Base-by-base conservation (phyloP, 2,888 invertebrate genomes). In the Choristoneura rosaceana region DNA sequence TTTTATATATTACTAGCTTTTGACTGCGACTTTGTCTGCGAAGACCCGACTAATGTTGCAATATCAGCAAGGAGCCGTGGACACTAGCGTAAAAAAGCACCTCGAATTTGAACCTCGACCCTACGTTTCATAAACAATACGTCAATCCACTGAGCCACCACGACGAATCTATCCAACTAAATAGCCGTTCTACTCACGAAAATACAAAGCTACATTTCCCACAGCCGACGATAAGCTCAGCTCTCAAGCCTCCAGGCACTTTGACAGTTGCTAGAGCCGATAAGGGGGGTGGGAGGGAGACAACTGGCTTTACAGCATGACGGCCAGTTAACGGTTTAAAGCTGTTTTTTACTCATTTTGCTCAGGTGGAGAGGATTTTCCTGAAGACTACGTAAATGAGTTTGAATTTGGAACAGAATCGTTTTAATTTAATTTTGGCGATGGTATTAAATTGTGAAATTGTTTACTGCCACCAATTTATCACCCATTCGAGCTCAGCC, bases 241-340 rank as follows among this genome's bases (percentile, higher is more conserved):
- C 55, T 25, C 55, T 55, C 25, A 7, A 62, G 62, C 14, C 43
- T 43, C 62, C 41, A 4, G 62, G 17, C 50, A 25, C 67, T 71
- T 68, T 71, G 71, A 71, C 71, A 71, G 67, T 71, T 68, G 47
- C 34, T 38, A 45, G 61, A 43, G 50, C 64, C 67, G 71, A 71
- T 71, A 67, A 62, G 43, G 47, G 45, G 43, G 14, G 71, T 52
- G 65, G 60, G 70, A 33, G 47, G 45, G 43, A 10, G 71, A 66
- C 70, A 61, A 66, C 65, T 55, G 47, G 66, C 71, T 71, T 2
- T 66, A 71, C 65, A 25, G 50, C 34, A 47, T 17, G 9, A 63
- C 25, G 15, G 52, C 61, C 66, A 14, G 70, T 59, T 25, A 47
- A n/a, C 63, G n/a, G 45, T 25, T 25, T 58, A 58, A 38, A 38